These are phyloP conservation scores for Nasonovia ribisnigri DNA, from an alignment of 2,888 invertebrate species.

Conservation along the genomic window DNA sequence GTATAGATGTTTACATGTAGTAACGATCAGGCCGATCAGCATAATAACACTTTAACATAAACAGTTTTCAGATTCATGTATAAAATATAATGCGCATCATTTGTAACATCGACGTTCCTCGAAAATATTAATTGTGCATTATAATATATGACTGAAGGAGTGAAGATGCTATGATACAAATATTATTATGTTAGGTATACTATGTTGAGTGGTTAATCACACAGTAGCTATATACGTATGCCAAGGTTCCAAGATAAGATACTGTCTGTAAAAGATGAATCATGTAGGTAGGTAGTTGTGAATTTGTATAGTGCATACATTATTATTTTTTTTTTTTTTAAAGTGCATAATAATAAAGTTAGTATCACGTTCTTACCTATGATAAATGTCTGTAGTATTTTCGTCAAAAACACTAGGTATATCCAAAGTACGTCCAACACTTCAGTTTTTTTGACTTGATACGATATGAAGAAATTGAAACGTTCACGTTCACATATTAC, in stretches of 20 bases:
- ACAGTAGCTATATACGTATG: neutral
- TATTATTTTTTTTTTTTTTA: neutral
- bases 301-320: neutral
- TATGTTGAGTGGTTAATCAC: constrained; percentile 22
- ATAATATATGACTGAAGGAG: neutral
- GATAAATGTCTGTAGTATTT: neutral
- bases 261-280: neutral
- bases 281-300: neutral
- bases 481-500: neutral
- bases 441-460: neutral
- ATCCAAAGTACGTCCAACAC: neutral
- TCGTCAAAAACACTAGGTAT: neutral
- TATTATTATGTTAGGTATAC: neutral
- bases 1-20: neutral
- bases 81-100: neutral
- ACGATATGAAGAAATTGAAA: neutral
- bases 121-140: neutral
- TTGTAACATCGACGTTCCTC: neutral
- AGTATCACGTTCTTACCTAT: neutral
- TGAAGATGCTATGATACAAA: neutral
- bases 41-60: neutral
- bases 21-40: neutral
- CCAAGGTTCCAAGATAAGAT: constrained; percentile 17
- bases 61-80: neutral
- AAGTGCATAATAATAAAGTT: neutral